phyloP scores from a whole-genome alignment of 2,797 vertebrate species.

The Tadarida brasiliensis region DNA sequence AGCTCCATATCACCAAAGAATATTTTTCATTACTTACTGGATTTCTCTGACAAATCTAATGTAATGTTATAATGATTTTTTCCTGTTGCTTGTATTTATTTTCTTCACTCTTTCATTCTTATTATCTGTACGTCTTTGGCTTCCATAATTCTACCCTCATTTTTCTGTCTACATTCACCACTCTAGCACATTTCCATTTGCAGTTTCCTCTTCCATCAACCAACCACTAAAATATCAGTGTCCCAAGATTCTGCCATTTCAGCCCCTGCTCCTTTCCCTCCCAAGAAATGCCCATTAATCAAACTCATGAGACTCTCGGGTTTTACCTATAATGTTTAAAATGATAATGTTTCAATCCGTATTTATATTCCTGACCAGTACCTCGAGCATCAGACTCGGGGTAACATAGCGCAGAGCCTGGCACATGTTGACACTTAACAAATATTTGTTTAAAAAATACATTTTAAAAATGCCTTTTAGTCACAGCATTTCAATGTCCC shows the following conservation, averaged over 20 bases:
- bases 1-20: neutral
- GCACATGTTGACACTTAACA: neutral
- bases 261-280: neutral
- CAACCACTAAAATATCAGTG: neutral
- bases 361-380: neutral
- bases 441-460: slow-evolving; percentile 20
- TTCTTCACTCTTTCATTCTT: neutral
- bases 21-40: neutral
- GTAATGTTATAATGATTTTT: neutral
- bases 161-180: neutral
- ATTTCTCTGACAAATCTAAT: neutral
- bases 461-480: neutral
- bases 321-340: neutral
- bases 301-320: neutral
- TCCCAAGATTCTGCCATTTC: neutral
- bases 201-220: neutral
- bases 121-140: neutral
- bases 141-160: neutral
- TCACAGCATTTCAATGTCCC: neutral
- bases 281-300: neutral
- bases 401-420: neutral
- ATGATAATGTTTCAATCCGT: neutral
- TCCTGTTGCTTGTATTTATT: neutral
- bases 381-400: neutral
- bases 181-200: neutral